These are phyloP conservation scores for Pterocles burchelli DNA, from an alignment of 2,113 vertebrate genomes.

Conservation along the genomic window DNA sequence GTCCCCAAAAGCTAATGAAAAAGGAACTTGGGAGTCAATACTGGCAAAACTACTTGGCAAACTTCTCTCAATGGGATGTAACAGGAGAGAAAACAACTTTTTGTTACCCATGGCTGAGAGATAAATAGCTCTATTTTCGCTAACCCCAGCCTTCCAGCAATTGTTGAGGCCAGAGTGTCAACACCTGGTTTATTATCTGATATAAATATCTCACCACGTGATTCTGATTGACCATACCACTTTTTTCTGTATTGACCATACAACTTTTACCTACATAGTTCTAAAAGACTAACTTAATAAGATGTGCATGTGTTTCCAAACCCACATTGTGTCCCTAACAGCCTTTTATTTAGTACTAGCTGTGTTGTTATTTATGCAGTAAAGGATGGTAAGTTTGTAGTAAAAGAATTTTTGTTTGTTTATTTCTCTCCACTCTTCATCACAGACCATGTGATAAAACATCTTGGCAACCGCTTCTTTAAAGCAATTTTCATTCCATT, in stretches of 20 bases:
- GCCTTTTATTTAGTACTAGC: not conserved
- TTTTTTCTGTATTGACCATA: not conserved
- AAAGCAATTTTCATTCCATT: not conserved
- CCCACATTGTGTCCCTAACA: not conserved
- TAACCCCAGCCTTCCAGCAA: not conserved
- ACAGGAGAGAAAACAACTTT: not conserved
- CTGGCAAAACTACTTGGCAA: not conserved
- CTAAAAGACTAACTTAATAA: not conserved
- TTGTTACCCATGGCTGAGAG: not conserved
- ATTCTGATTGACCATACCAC: not conserved
- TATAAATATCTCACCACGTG: not conserved
- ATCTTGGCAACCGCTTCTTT: conserved; percentile 16
- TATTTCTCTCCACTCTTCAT: not conserved
- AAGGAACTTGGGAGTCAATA: not conserved
- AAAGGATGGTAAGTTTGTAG: not conserved
- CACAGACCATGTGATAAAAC: not conserved
- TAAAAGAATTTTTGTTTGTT: not conserved
- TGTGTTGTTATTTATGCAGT: conserved; percentile 24
- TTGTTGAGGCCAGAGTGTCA: not conserved
- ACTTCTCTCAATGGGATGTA: not conserved
- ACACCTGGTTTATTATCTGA: not conserved
- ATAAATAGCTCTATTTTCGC: not conserved
- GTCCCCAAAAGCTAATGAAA: not conserved
- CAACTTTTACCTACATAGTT: not conserved
- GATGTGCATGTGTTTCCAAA: not conserved